phyloP scores from a whole-genome alignment of 2,888 invertebrate genomes.

The Ennomos erosarius region DNA sequence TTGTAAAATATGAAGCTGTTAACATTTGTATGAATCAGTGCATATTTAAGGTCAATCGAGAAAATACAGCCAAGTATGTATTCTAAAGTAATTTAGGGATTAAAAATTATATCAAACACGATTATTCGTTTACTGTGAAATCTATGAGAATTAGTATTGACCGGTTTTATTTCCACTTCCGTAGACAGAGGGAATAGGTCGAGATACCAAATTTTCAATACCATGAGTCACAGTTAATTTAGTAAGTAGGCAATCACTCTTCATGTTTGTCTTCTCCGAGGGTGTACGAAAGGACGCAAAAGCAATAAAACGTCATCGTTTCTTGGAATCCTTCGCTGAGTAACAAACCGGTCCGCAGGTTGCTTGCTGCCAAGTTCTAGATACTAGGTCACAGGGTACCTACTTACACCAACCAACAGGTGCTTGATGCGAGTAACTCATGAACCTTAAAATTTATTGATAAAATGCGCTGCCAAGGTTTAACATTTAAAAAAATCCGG shows the following conservation, averaged over 20 bases:
- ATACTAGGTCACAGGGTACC: constrained; percentile 74
- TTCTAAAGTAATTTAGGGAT: no score
- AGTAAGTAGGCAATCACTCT: constrained; percentile 22
- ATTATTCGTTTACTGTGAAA: no score
- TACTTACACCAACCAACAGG: constrained; percentile 39
- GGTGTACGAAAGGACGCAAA: constrained; percentile 62
- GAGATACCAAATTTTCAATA: neutral
- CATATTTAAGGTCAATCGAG: no score
- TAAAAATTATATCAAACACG: no score
- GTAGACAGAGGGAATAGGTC: neutral
- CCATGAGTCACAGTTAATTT: constrained; percentile 42
- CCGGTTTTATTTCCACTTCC: neutral
- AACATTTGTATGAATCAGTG: constrained; percentile 21
- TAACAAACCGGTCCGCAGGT: constrained; percentile 54
- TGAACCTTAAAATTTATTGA: constrained; percentile 15
- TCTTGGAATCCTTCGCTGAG: constrained; percentile 60
- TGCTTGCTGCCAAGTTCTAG: constrained; percentile 70
- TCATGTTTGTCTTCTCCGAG: constrained; percentile 39
- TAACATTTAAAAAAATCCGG: no score
- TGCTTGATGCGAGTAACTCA: constrained; percentile 34
- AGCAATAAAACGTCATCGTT: constrained; percentile 63
- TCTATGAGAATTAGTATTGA: neutral
- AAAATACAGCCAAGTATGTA: no score
- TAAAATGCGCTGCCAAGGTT: neutral
- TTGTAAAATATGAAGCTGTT: constrained; percentile 14